A percentile compares a stretch with the other conserved stretches of the same genome.
Evolutionary conservation across 2,113 vertebrate genomes (phyloP).

Genomic region (Zosterops japonicus): DNA sequence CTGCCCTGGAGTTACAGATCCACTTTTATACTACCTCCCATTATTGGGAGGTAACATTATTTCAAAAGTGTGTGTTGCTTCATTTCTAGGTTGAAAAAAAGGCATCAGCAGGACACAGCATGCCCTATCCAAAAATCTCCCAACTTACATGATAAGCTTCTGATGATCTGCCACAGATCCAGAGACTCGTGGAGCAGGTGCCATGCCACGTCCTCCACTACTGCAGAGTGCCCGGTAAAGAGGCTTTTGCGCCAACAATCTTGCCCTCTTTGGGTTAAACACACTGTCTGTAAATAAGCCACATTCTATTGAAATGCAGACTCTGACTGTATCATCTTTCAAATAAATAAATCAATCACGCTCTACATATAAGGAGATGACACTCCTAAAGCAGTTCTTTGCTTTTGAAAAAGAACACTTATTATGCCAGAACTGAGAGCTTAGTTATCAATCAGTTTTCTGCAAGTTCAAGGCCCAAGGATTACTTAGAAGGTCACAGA

Average conservation of each 20-base stretch:
- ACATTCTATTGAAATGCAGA: neutral
- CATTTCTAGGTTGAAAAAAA: neutral
- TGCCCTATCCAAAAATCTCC: neutral
- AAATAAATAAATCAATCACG: neutral
- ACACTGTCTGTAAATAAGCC: constrained; percentile 83
- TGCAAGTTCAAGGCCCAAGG: neutral
- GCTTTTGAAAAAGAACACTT: neutral
- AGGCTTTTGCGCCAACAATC: constrained; percentile 90
- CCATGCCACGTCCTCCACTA: constrained; percentile 95
- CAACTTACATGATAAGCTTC: constrained; percentile 93
- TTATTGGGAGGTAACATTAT: neutral
- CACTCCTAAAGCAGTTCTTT: neutral
- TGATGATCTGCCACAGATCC: constrained; percentile 95
- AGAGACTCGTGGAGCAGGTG: constrained; percentile 91
- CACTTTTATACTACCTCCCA: neutral
- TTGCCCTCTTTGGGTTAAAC: constrained; percentile 91
- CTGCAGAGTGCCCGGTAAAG: constrained; percentile 92
- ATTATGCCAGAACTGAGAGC: neutral
- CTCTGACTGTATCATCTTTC: neutral
- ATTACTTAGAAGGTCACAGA: neutral
- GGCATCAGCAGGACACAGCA: neutral
- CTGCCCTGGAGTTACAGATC: neutral
- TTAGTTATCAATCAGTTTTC: neutral
- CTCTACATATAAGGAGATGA: neutral
- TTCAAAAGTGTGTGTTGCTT: neutral